phyloP scores from a whole-genome alignment of 2,888 invertebrate species.

The Polietes domitor region DNA sequence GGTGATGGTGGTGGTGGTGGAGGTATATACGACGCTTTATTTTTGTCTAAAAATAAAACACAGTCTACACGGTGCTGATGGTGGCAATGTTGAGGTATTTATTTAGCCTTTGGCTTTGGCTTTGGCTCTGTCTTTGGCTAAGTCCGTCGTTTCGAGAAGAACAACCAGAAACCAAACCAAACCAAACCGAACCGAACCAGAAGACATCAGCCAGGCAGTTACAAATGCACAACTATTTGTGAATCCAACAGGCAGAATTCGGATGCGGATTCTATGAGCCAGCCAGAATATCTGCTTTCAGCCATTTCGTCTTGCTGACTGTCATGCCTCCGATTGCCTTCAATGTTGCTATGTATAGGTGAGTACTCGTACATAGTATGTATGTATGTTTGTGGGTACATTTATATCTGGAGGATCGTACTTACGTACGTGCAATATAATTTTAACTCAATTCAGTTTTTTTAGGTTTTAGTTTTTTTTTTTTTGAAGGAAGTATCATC shows the following conservation, averaged over 20 bases:
- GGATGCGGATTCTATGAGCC: background rate
- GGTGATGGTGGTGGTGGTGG: background rate
- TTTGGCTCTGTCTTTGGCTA: slow-evolving; percentile 68
- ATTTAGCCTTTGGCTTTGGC: slow-evolving; percentile 74
- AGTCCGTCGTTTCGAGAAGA: slow-evolving; percentile 25
- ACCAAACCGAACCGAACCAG: background rate
- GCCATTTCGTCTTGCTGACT: slow-evolving; percentile 4
- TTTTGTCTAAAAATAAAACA: slow-evolving; percentile 74
- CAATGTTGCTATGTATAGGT: background rate
- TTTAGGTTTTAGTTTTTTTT: background rate
- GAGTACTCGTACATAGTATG: background rate
- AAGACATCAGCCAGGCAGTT: background rate
- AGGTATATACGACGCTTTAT: slow-evolving; percentile 1
- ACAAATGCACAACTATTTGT: slow-evolving; percentile 24
- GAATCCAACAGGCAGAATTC: slow-evolving; percentile 14
- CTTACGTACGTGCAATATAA: slow-evolving; percentile 23
- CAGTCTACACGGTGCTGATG: background rate
- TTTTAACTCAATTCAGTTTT: slow-evolving; percentile 8
- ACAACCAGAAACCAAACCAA: background rate
- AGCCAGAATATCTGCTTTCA: slow-evolving; percentile 29
- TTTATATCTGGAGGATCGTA: slow-evolving; percentile 2
- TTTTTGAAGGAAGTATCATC: slow-evolving; percentile 18
- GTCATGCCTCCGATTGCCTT: background rate
- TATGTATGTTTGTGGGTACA: background rate
- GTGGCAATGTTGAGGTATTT: slow-evolving; percentile 76